Conservation (phyloP, 2,888 invertebrate genomes). For the Tenthredo livida region DNA sequence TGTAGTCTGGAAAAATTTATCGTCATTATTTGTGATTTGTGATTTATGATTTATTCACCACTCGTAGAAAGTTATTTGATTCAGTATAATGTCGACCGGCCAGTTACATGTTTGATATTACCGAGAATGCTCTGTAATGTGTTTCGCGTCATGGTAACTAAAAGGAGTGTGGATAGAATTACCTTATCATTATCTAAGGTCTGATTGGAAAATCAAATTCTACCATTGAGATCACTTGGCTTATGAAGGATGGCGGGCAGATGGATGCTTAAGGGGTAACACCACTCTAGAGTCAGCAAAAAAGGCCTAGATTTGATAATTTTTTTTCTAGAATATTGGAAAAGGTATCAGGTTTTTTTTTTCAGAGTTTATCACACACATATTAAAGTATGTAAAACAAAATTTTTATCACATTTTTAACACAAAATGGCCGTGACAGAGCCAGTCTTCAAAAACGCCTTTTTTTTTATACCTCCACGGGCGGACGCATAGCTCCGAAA, state of each 20-base stretch:
- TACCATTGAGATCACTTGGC: not conserved
- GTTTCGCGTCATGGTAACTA: not conserved
- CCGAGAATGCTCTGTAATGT: not conserved
- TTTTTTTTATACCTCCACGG: no score
- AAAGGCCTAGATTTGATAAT: no score
- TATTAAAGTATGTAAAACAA: no score
- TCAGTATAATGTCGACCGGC: not conserved
- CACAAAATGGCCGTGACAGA: no score
- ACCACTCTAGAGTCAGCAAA: no score
- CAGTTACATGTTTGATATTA: not conserved
- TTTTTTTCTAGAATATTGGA: no score
- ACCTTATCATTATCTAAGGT: not conserved
- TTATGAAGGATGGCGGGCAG: not conserved
- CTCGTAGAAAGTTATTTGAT: not conserved
- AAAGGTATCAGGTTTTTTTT: no score
- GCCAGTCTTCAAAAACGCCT: no score
- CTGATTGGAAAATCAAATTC: not conserved
- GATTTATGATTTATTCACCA: not conserved
- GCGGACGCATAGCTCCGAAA: no score
- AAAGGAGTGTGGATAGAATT: not conserved
- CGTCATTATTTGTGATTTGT: not conserved
- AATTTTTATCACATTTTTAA: no score
- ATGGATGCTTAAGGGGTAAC: no score
- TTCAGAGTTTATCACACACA: no score
- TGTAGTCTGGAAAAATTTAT: not conserved